These are phyloP conservation scores for Cepaea nemoralis DNA, from an alignment of 1,140 invertebrate genomes.

Conservation along the genomic window DNA sequence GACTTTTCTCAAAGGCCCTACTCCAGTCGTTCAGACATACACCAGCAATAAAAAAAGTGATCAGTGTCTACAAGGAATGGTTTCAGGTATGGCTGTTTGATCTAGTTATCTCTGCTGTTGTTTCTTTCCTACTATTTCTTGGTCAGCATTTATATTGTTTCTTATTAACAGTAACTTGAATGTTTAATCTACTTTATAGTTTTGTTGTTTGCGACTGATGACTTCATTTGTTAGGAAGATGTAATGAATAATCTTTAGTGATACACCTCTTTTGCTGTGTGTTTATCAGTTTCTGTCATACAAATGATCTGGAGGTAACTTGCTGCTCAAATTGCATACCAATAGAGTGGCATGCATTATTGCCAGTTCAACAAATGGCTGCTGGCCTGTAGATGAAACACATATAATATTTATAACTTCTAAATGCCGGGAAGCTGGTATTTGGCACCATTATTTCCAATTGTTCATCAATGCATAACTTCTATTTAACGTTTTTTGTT, in stretches of 20 bases:
- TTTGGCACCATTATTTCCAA: too few species aligned
- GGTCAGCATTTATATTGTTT: neutral
- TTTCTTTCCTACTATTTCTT: neutral
- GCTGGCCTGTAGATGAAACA: too few species aligned
- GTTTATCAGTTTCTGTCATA: neutral
- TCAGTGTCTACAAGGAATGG: slow-evolving; percentile 96
- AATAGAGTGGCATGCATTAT: too few species aligned
- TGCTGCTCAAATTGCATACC: too few species aligned
- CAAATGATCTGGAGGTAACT: neutral
- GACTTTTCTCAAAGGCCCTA: slow-evolving; percentile 77
- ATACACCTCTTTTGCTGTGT: neutral
- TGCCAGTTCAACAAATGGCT: too few species aligned
- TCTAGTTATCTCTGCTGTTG: neutral
- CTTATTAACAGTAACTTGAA: neutral
- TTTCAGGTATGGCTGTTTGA: slow-evolving; percentile 80
- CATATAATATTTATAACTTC: too few species aligned
- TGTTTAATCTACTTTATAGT: too few species aligned
- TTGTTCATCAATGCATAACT: too few species aligned
- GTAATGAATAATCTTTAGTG: neutral
- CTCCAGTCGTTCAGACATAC: slow-evolving; percentile 88
- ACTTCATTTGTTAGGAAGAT: neutral
- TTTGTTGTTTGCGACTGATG: neutral
- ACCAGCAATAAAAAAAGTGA: slow-evolving; percentile 87
- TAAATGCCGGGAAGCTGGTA: too few species aligned
- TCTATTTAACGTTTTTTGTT: too few species aligned